phyloP scores from a whole-genome alignment of 2,888 invertebrate species.

The Thera britannica region DNA sequence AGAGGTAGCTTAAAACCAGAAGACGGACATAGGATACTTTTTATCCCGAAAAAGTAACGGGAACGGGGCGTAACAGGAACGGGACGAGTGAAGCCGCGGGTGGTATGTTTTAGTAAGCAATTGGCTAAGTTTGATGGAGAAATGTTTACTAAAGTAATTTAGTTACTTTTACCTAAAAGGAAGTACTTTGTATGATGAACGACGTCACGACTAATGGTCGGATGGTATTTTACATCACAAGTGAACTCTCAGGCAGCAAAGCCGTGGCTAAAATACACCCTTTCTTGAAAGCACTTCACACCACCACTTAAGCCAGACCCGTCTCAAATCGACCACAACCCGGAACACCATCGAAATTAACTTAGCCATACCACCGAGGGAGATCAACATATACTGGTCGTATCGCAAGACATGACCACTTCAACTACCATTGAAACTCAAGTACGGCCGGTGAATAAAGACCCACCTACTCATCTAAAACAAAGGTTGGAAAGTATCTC shows the following conservation, averaged over 20 bases:
- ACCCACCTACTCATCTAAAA: constrained; percentile 45
- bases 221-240: constrained; percentile 39
- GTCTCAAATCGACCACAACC: constrained; percentile 52
- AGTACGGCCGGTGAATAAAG: constrained; percentile 51
- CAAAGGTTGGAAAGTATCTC: constrained; percentile 45
- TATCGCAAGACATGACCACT: constrained; percentile 73
- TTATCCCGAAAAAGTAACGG: too few relatives aligned
- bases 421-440: constrained; percentile 69
- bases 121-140: too few relatives aligned
- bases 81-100: too few relatives aligned
- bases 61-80: too few relatives aligned
- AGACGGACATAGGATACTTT: too few relatives aligned
- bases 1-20: too few relatives aligned
- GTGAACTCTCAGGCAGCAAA: constrained; percentile 55
- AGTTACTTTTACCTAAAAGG: too few relatives aligned
- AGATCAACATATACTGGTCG: constrained; percentile 59
- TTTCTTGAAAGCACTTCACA: constrained; percentile 60
- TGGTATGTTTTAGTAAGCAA: too few relatives aligned
- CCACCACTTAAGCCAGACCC: constrained; percentile 56
- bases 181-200: not conserved
- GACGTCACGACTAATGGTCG: not conserved
- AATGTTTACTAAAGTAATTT: too few relatives aligned
- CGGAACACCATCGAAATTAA: constrained; percentile 60
- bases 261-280: constrained; percentile 66
- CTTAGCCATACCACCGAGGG: constrained; percentile 47